Percentiles rank a stretch among this genome's conserved stretches.
Evolutionary conservation across 2,888 invertebrate species (phyloP).

Genomic region (Caenorhabditis angaria): DNA sequence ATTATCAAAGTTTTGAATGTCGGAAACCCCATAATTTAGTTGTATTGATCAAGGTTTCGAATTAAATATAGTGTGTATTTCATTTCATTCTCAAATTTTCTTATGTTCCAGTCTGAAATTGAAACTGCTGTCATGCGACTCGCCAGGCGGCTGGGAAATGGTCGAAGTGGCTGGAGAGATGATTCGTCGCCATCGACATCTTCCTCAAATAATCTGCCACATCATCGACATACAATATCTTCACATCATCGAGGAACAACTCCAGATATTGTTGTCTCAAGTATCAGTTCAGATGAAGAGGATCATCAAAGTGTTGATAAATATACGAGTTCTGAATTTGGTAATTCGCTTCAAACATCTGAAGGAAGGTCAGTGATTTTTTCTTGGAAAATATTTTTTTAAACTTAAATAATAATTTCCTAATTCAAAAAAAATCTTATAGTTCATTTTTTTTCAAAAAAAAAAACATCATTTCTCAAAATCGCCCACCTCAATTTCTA

Average conservation of each 20-base stretch:
- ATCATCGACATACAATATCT: conserved; percentile 36
- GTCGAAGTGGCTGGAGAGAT: conserved; percentile 43
- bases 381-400: neutral
- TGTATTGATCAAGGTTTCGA: too few relatives aligned
- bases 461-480: neutral
- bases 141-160: conserved; percentile 62
- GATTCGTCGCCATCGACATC: conserved; percentile 22
- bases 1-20: neutral
- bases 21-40: conserved; percentile 39
- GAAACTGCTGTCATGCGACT: conserved; percentile 68
- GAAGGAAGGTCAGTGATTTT: conserved; percentile 45
- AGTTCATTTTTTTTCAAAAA: neutral
- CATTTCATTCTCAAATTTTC: neutral
- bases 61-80: too few relatives aligned
- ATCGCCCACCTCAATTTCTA: neutral
- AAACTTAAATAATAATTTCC: neutral
- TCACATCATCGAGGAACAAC: conserved; percentile 48
- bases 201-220: conserved; percentile 13
- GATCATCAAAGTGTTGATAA: conserved; percentile 43
- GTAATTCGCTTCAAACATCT: conserved; percentile 48
- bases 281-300: conserved; percentile 67
- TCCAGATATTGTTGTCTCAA: conserved; percentile 67
- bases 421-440: neutral
- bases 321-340: conserved; percentile 50
- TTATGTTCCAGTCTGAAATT: conserved; percentile 62